These are phyloP conservation scores for Hydrozoanthus gracilis DNA, from an alignment of 92 coral and sea anemone genomes.

Conservation along the genomic window DNA sequence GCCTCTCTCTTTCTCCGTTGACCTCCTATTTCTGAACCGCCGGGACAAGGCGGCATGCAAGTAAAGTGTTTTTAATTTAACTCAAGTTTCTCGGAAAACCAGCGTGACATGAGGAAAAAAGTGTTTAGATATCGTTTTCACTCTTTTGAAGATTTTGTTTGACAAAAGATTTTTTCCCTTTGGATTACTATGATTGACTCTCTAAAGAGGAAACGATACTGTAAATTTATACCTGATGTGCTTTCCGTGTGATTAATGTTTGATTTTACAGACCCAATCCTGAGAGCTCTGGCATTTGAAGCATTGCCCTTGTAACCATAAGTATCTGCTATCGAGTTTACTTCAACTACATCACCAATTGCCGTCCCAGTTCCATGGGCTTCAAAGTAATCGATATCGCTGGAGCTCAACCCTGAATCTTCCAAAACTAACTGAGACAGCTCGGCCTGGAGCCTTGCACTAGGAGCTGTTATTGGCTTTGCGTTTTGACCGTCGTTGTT, in stretches of 20 bases:
- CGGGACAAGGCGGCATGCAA: no score
- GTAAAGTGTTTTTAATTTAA: no score
- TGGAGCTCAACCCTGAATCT: constrained; percentile 63
- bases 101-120: no score
- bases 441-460: constrained; percentile 75
- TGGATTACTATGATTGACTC: no score
- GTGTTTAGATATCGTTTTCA: no score
- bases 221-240: constrained; percentile 68
- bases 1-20: no score
- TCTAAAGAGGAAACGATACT: no score
- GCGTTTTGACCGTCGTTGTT: constrained; percentile 93
- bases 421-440: constrained; percentile 65
- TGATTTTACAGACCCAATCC: constrained; percentile 83
- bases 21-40: no score
- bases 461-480: constrained; percentile 90
- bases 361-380: constrained; percentile 95
- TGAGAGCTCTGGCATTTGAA: constrained; percentile 41
- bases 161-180: no score
- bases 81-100: no score
- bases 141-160: no score
- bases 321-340: constrained; percentile 66
- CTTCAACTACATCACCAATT: constrained; percentile 84
- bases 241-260: constrained; percentile 91
- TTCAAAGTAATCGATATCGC: constrained; percentile 76
- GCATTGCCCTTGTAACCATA: constrained; percentile 58